These are phyloP conservation scores for Chaenodraco wilsoni DNA, from an alignment of 2,797 vertebrate genomes.

Conservation along the genomic window DNA sequence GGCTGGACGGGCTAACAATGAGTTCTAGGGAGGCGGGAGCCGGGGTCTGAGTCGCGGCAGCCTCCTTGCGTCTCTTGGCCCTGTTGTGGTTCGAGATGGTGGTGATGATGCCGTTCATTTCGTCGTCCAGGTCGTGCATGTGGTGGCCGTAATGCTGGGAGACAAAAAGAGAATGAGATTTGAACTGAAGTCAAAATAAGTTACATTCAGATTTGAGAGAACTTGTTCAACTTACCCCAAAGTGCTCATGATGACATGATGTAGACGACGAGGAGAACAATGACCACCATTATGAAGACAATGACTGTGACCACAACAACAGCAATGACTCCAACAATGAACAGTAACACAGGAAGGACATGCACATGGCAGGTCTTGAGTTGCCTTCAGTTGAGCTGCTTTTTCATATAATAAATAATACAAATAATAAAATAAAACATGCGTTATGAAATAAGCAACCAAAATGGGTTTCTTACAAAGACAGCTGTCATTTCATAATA, in stretches of 20 bases:
- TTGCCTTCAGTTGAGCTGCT: too few relatives aligned
- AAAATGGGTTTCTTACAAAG: too few relatives aligned
- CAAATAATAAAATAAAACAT: too few relatives aligned
- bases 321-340: not conserved
- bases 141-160: constrained; percentile 80
- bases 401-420: too few relatives aligned
- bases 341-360: not conserved
- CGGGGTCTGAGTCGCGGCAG: constrained; percentile 38
- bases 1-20: constrained; percentile 70
- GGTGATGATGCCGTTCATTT: constrained; percentile 87
- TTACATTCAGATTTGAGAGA: not conserved
- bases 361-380: too few relatives aligned
- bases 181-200: not conserved
- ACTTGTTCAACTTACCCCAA: constrained; percentile 35
- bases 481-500: too few relatives aligned
- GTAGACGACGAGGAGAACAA: constrained; percentile 14
- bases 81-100: constrained; percentile 81
- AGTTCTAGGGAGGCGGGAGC: constrained; percentile 68
- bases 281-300: constrained; percentile 20
- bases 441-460: too few relatives aligned
- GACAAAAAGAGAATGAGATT: not conserved
- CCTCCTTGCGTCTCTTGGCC: constrained; percentile 83
- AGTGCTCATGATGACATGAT: constrained; percentile 7
- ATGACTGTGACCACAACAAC: constrained; percentile 27
- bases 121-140: constrained; percentile 85